Conservation (phyloP, 2,888 invertebrate genomes). For the Noctua pronuba region DNA sequence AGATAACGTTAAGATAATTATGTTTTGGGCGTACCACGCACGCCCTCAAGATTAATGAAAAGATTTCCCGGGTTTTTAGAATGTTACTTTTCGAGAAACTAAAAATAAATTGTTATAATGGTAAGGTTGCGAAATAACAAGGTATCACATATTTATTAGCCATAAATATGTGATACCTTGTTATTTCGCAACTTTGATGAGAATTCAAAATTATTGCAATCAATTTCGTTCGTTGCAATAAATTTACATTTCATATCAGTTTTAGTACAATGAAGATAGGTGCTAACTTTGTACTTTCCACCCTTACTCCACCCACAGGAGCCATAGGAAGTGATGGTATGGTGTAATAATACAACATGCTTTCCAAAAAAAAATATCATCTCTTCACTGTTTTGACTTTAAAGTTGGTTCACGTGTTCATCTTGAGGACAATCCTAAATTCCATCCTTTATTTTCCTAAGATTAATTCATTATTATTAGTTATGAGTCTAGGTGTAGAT, state of each 20-base stretch:
- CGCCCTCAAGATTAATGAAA: constrained; percentile 1
- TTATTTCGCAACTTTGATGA: neutral
- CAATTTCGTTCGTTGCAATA: neutral
- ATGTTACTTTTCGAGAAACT: neutral
- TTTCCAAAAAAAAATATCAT: neutral
- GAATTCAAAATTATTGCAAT: neutral
- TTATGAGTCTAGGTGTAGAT: neutral
- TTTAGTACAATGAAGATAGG: neutral
- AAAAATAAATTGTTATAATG: neutral
- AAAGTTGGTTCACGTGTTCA: neutral
- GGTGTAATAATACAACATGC: neutral
- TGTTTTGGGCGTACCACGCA: constrained; percentile 4
- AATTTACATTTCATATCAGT: neutral
- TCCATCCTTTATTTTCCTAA: neutral
- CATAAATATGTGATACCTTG: neutral
- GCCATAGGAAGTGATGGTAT: neutral
- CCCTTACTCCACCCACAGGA: neutral
- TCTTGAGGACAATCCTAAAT: neutral
- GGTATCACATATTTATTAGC: no score
- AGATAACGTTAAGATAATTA: neutral
- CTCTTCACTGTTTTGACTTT: neutral
- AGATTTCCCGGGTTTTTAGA: constrained; percentile 1
- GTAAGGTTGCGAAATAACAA: no score
- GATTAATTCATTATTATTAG: neutral
- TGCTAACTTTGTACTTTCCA: neutral